These are phyloP conservation scores for Misgurnus anguillicaudatus DNA, from an alignment of 2,113 vertebrate species.

Conservation along the genomic window DNA sequence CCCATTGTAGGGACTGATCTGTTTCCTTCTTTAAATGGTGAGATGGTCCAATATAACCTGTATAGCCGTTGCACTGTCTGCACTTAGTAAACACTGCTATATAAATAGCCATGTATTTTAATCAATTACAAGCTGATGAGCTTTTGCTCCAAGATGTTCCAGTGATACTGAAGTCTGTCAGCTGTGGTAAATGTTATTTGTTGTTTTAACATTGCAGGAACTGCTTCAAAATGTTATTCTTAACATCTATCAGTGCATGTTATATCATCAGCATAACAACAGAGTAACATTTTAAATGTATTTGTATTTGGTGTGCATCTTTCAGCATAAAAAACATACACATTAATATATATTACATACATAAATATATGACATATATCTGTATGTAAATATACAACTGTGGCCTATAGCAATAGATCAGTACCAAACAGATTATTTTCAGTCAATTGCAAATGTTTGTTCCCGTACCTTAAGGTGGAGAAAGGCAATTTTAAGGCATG, in stretches of 20 bases:
- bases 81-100: too few relatives aligned
- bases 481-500: slow-evolving; percentile 34
- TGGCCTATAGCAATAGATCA: not conserved
- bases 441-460: slow-evolving; percentile 26
- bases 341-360: too few relatives aligned
- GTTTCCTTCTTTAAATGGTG: not conserved
- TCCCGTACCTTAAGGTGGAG: slow-evolving; percentile 32
- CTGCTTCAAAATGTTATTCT: too few relatives aligned
- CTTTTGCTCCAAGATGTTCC: not conserved
- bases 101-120: not conserved
- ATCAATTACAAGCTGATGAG: not conserved
- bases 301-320: not conserved
- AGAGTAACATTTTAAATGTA: not conserved
- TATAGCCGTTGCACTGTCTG: not conserved
- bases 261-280: too few relatives aligned
- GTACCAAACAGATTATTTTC: not conserved
- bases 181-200: too few relatives aligned
- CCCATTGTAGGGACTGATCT: not conserved
- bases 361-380: not conserved
- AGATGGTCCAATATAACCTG: slow-evolving; percentile 6
- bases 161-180: too few relatives aligned
- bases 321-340: too few relatives aligned
- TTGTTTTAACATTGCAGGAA: too few relatives aligned
- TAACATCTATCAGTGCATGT: too few relatives aligned
- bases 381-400: not conserved